phyloP scores from a whole-genome alignment of 2,113 vertebrate species.

The Pogona vitticeps region DNA sequence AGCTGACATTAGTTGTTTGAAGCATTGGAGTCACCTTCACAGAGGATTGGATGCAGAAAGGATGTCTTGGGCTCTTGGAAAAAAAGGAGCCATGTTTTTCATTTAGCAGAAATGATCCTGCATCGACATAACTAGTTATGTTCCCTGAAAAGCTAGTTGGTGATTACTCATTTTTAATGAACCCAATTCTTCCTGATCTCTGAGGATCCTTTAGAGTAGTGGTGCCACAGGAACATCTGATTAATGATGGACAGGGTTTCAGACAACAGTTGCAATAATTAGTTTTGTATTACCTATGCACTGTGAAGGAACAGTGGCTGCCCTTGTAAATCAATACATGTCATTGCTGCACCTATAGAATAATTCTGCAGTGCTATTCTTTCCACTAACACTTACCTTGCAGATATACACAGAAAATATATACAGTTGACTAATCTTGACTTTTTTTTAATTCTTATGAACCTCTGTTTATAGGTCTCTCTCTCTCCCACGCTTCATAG shows the following conservation, averaged over 20 bases:
- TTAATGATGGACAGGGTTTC: constrained; percentile 7
- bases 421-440: neutral
- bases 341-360: neutral
- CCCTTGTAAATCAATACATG: neutral
- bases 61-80: constrained; percentile 9
- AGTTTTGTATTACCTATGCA: neutral
- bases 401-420: neutral
- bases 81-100: neutral
- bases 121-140: constrained; percentile 28
- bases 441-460: neutral
- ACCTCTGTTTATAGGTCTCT: neutral
- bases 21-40: constrained; percentile 54
- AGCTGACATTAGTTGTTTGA: constrained; percentile 50
- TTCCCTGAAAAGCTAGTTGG: constrained; percentile 15
- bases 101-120: constrained; percentile 36
- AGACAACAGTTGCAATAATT: constrained; percentile 14
- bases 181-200: constrained; percentile 18
- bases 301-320: neutral
- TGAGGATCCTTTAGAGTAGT: neutral
- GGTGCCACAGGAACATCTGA: neutral
- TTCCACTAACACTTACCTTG: accelerated
- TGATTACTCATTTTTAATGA: constrained; percentile 55
- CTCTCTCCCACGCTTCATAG: neutral
- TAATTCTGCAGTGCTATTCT: neutral
- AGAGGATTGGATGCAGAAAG: neutral